Base-by-base conservation (phyloP, 2,888 invertebrate species). In the Cataglyphis livida region DNA sequence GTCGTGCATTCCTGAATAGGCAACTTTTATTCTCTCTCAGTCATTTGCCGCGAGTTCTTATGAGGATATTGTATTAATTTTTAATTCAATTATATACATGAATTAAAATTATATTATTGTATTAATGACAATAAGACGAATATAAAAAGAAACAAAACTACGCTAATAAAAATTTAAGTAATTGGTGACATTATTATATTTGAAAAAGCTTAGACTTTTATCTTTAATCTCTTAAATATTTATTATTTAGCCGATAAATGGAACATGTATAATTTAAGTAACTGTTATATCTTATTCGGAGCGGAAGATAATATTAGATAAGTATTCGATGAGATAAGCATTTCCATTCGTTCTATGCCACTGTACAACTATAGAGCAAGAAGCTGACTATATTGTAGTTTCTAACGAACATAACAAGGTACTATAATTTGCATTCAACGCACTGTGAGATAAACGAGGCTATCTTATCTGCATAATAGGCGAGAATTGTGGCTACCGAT, bases 351-450 rank as follows among this genome's bases (percentile, higher is more conserved):
- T 15, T 57, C 28, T 21, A 1, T 44, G 41, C 18, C 15, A 21
- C 15, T 7, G 18, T 15, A 18, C 10, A 15, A 32, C 10, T 12
- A 21, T 21, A 15, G 6, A 12, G 21, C n/a, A n/a, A 78, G 32
- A 12, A 12, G 32, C 35, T 12, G 68, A 15, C 41, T 44, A 18
- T 18, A 57, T 38, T 12, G 70, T 35, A 28, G 12, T 38, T 54
- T 25, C 10, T 44, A 28, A 44, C 35, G 7, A 59, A 57, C 25
- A 12, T 59, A 70, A 70, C 44, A 70, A 70, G 25, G 32, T 59
- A 12, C 32, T 32, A 70, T 35, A 59, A 65, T 70, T 68, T 78
- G 59, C 78, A 70, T 70, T 25, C 70, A 32, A 70, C 70, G 21
- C 44, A 12, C 61, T 78, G 48, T 6, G 18, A 44, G 35, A 59